Percentiles rank a stretch among this genome's conserved stretches.
Conservation (phyloP, 1,140 invertebrate genomes). For the Hestina assimilis region DNA sequence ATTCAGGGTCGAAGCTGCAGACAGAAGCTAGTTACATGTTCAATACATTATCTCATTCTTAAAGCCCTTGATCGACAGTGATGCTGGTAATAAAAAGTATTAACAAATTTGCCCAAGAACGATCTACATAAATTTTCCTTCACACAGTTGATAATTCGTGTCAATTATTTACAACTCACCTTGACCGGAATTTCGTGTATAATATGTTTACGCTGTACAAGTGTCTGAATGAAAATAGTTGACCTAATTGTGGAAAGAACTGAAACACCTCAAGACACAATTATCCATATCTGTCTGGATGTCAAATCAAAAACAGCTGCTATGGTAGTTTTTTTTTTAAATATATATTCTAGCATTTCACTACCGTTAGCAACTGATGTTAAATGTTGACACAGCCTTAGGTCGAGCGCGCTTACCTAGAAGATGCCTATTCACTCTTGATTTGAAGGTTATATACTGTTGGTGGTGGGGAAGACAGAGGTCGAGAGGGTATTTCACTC, state of each 20-base stretch:
- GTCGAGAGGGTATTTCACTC: too few species aligned
- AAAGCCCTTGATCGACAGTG: too few species aligned
- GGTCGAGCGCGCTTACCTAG: too few species aligned
- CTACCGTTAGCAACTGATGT: too few species aligned
- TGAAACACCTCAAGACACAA: not conserved
- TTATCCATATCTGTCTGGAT: not conserved
- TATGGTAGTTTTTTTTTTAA: not conserved
- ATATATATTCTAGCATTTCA: too few species aligned
- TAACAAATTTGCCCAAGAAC: not conserved
- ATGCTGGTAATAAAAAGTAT: not conserved
- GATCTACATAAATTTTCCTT: not conserved
- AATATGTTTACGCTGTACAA: slow-evolving; percentile 9
- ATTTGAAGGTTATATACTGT: too few species aligned
- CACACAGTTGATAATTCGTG: slow-evolving; percentile 13
- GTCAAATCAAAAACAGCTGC: not conserved
- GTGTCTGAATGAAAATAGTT: slow-evolving; percentile 15
- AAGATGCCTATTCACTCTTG: too few species aligned
- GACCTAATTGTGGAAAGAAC: not conserved
- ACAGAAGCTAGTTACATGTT: too few species aligned
- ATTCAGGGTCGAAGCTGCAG: too few species aligned
- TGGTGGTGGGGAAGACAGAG: too few species aligned
- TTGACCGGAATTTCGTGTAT: slow-evolving; percentile 23
- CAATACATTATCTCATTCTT: too few species aligned
- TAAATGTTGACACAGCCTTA: too few species aligned
- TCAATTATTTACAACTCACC: slow-evolving; percentile 30